phyloP scores from a whole-genome alignment of 2,797 vertebrate genomes.

The Rallus crepitans region DNA sequence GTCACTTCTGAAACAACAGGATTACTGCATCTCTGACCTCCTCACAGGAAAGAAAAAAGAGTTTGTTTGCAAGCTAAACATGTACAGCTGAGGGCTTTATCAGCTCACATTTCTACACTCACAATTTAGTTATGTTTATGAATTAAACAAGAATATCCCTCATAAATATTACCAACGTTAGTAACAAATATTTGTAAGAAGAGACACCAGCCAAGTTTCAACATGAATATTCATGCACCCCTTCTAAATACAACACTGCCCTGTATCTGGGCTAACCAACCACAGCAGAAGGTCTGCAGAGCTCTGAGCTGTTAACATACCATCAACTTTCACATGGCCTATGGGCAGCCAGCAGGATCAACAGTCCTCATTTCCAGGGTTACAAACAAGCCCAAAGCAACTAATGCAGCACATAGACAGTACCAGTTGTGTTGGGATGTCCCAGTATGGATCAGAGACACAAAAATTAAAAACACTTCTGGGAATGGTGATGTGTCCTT shows the following conservation, averaged over 20 bases:
- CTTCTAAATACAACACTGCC: fast-evolving
- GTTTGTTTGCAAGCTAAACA: background rate
- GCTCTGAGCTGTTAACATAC: background rate
- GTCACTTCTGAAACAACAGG: constrained; percentile 10
- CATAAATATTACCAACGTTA: background rate
- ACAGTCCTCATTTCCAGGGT: background rate
- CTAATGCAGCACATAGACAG: background rate
- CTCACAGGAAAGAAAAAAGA: background rate
- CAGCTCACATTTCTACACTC: background rate
- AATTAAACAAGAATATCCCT: constrained; percentile 1
- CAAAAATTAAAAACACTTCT: background rate
- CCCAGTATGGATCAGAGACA: background rate
- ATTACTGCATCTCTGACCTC: constrained; percentile 17
- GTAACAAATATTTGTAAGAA: background rate
- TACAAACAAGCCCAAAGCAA: background rate
- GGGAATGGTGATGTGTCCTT: background rate
- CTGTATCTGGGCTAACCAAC: background rate
- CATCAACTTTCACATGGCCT: background rate
- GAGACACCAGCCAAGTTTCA: background rate
- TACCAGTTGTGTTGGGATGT: background rate
- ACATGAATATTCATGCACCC: fast-evolving
- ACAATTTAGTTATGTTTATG: constrained; percentile 13
- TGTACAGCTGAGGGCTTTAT: background rate
- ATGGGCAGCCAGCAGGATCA: background rate
- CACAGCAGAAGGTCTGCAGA: background rate